Evolutionary conservation across 2,113 vertebrate genomes (phyloP).

Genomic region (Pao palembangensis): DNA sequence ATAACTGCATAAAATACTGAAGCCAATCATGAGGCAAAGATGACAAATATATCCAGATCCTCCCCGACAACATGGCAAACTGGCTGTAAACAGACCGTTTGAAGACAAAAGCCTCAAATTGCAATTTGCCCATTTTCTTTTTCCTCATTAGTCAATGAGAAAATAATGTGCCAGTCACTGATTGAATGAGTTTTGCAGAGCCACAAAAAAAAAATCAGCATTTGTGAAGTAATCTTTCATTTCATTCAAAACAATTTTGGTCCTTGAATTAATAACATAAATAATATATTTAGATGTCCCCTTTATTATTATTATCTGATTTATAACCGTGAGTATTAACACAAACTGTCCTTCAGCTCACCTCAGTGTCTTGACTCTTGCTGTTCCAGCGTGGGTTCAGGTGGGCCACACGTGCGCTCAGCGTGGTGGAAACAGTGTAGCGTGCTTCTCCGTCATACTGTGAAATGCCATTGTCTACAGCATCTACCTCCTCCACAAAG

Average conservation of each 20-base stretch:
- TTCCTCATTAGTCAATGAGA: neutral
- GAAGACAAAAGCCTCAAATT: neutral
- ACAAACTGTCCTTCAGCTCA: conserved; percentile 3
- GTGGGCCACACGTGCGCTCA: conserved; percentile 84
- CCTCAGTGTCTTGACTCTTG: conserved; percentile 81
- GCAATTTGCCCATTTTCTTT: neutral
- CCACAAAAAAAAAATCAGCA: neutral
- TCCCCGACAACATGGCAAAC: too few relatives aligned
- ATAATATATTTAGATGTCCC: too few relatives aligned
- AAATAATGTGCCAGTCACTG: neutral
- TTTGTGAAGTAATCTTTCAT: neutral
- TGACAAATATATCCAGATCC: neutral
- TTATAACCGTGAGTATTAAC: too few relatives aligned
- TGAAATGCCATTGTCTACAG: conserved; percentile 89
- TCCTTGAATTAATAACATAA: too few relatives aligned
- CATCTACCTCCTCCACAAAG: conserved; percentile 93
- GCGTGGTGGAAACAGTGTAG: conserved; percentile 80
- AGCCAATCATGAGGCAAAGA: neutral
- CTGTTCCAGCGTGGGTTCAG: conserved; percentile 95
- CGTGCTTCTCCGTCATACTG: conserved; percentile 84
- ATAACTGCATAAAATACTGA: neutral
- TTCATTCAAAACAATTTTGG: too few relatives aligned
- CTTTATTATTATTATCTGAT: too few relatives aligned
- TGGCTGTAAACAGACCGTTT: neutral
- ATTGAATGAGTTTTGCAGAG: neutral